Conservation (phyloP, 2,888 invertebrate genomes). For the Stenichneumon culpator region DNA sequence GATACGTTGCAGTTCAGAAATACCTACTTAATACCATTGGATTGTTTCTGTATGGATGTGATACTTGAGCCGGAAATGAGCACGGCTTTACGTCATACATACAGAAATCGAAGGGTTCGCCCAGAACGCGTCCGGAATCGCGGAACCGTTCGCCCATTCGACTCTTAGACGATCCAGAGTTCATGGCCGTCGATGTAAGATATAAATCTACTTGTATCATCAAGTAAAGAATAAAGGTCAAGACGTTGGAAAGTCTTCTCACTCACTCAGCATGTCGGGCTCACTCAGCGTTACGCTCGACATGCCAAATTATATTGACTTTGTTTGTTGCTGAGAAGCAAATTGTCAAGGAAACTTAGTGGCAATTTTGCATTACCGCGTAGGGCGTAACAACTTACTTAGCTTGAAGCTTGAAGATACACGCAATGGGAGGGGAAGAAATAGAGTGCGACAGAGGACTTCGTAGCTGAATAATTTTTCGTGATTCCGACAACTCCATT, state of each 20-base stretch:
- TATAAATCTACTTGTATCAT: neutral
- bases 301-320: too few species aligned
- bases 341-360: constrained; percentile 9
- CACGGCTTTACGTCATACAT: neutral
- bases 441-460: neutral
- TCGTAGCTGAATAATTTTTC: neutral
- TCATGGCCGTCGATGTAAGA: neutral
- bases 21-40: neutral
- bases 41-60: constrained; percentile 1
- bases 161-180: neutral
- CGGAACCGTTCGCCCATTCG: neutral
- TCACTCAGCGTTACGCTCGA: neutral
- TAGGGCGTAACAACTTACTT: constrained; percentile 63
- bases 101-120: neutral
- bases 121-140: neutral
- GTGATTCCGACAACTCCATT: neutral
- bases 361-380: neutral
- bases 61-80: neutral
- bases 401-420: constrained; percentile 76
- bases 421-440: constrained; percentile 66
- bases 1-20: neutral
- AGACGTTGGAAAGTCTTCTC: constrained; percentile 15
- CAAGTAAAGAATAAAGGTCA: neutral
- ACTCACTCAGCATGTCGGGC: too few species aligned
- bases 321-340: constrained; percentile 11